A percentile compares a stretch with the other conserved stretches of the same genome.
These are phyloP conservation scores for Glaucidium brasilianum DNA, from an alignment of 2,113 vertebrate genomes.

Conservation along the genomic window DNA sequence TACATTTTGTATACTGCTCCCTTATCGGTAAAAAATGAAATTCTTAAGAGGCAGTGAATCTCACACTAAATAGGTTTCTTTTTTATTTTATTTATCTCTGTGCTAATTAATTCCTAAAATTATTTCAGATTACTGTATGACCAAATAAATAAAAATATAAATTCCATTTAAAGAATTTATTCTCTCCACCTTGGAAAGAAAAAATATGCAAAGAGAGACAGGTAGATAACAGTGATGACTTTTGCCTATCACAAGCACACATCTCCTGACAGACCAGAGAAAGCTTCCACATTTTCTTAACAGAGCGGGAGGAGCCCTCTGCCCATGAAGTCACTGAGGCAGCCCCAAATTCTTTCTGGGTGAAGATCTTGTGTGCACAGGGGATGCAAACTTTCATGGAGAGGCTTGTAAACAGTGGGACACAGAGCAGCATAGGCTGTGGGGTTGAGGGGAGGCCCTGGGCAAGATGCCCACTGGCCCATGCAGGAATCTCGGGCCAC, in stretches of 20 bases:
- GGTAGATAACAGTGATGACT: background rate
- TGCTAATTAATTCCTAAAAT: background rate
- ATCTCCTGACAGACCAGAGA: background rate
- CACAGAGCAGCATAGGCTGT: accelerated
- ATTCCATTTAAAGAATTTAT: background rate
- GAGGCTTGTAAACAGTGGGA: background rate
- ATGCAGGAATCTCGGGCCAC: accelerated
- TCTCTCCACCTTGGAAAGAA: background rate
- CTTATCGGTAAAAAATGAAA: background rate
- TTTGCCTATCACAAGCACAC: background rate
- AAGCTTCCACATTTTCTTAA: accelerated
- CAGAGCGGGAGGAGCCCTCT: accelerated
- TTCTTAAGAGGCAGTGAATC: background rate
- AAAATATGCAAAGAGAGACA: background rate
- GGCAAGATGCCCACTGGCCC: accelerated
- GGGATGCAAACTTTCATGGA: accelerated
- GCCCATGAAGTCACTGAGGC: background rate
- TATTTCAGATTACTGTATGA: background rate
- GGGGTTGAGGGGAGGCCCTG: too few species aligned
- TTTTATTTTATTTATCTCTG: background rate
- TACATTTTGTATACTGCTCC: background rate
- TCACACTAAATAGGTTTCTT: background rate
- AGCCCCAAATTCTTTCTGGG: accelerated
- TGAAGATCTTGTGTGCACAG: background rate
- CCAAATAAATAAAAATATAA: background rate